These are phyloP conservation scores for Drosophila lini DNA, from an alignment of 1,140 invertebrate genomes.

Conservation along the genomic window DNA sequence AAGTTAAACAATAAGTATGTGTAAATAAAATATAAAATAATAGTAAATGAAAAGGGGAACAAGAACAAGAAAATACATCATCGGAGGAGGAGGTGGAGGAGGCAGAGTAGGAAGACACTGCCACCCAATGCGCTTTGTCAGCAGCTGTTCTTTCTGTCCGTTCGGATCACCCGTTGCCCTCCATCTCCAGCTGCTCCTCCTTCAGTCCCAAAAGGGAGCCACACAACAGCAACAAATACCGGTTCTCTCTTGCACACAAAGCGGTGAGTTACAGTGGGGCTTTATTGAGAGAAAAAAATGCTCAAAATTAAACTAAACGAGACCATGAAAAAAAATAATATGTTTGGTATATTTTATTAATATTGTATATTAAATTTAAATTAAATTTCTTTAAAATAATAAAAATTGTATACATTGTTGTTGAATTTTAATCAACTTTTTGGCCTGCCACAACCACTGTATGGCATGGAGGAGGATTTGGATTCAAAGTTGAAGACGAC, in stretches of 20 bases:
- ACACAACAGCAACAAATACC: conserved; percentile 19
- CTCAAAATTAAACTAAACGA: not conserved
- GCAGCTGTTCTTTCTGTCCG: conserved; percentile 22
- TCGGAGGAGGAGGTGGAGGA: not conserved
- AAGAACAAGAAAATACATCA: not conserved
- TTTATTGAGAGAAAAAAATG: not conserved
- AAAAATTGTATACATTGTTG: too few relatives aligned
- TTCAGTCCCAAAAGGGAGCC: not conserved
- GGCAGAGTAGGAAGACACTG: conserved; percentile 1
- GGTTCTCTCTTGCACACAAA: conserved; percentile 31
- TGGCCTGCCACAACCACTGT: conserved; percentile 2
- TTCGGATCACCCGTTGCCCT: not conserved
- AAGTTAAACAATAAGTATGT: not conserved
- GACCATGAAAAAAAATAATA: too few relatives aligned
- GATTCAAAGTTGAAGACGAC: conserved; percentile 25
- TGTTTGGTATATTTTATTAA: too few relatives aligned
- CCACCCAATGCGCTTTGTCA: conserved; percentile 33
- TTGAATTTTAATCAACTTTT: not conserved
- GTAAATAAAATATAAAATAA: not conserved
- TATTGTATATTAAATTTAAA: too few relatives aligned
- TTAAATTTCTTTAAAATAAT: too few relatives aligned
- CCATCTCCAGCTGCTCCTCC: not conserved
- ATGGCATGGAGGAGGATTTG: not conserved
- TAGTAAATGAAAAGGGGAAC: too few relatives aligned
- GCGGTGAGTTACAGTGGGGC: conserved; percentile 6